Conservation (phyloP, 1,140 invertebrate genomes). For the Nomia melanderi region DNA sequence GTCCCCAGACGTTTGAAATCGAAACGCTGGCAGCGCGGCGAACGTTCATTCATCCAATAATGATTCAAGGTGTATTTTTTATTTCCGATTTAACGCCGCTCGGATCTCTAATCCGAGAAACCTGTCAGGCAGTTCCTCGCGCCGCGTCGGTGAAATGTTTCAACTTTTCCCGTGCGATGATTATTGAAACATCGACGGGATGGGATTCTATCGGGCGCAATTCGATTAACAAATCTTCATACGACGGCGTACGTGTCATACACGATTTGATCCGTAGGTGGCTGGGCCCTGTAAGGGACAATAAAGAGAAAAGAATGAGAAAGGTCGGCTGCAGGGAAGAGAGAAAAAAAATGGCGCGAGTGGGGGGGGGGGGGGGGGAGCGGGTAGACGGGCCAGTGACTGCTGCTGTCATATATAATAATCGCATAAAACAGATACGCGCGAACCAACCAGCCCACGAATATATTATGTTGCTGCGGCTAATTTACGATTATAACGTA, state of each 20-base stretch:
- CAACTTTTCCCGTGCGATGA: too few species aligned
- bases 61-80: too few species aligned
- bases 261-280: not conserved
- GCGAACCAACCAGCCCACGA: constrained; percentile 79
- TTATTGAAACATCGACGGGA: too few species aligned
- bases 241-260: not conserved
- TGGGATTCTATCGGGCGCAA: not conserved
- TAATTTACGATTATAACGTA: constrained; percentile 83
- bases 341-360: too few species aligned
- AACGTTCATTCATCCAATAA: too few species aligned
- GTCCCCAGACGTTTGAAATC: too few species aligned
- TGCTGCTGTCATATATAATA: constrained; percentile 82
- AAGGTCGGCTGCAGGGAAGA: not conserved
- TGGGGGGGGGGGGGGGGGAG: too few species aligned
- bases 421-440: constrained; percentile 82
- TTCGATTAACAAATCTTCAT: not conserved
- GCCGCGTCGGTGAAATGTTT: too few species aligned
- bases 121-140: too few species aligned
- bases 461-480: constrained; percentile 81
- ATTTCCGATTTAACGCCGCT: too few species aligned
- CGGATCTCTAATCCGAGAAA: too few species aligned
- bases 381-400: constrained; percentile 66
- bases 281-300: not conserved
- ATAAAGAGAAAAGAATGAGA: constrained; percentile 14
- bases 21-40: too few species aligned